A percentile compares a stretch with the other conserved stretches of the same genome.
phyloP scores from a whole-genome alignment of 2,888 invertebrate species.

The Scelioninae gen. 2 region DNA sequence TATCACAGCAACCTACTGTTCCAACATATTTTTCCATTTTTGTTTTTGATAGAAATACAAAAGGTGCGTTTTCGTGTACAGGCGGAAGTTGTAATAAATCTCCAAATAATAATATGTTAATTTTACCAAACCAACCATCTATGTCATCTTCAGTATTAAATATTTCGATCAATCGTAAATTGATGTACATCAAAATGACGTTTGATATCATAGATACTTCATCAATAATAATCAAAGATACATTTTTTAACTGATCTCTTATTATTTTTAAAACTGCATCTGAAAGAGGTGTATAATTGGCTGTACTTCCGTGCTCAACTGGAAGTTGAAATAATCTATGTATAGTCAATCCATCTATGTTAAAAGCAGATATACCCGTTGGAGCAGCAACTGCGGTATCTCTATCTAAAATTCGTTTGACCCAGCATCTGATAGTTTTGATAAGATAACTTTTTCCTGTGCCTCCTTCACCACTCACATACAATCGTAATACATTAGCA shows the following conservation, averaged over 20 bases:
- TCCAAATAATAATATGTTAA: constrained; percentile 65
- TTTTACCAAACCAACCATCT: constrained; percentile 67
- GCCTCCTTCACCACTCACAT: constrained; percentile 66
- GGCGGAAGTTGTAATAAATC: constrained; percentile 68
- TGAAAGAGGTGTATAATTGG: constrained; percentile 65
- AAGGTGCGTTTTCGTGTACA: constrained; percentile 63
- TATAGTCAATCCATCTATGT: constrained; percentile 68
- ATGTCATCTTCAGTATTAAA: constrained; percentile 63
- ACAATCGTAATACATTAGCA: constrained; percentile 41
- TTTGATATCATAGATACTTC: constrained; percentile 62
- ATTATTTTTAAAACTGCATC: constrained; percentile 62
- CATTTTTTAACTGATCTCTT: constrained; percentile 63
- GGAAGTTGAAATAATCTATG: constrained; percentile 67
- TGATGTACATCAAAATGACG: constrained; percentile 63
- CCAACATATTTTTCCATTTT: constrained; percentile 62
- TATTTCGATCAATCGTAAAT: constrained; percentile 64
- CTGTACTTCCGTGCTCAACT: constrained; percentile 65
- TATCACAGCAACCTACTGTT: constrained; percentile 59
- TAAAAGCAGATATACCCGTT: constrained; percentile 70
- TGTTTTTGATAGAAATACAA: constrained; percentile 55
- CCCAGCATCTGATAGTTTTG: constrained; percentile 64
- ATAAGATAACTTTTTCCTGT: constrained; percentile 66
- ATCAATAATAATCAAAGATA: constrained; percentile 65
- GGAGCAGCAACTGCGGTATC: constrained; percentile 66
- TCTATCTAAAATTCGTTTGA: constrained; percentile 63